phyloP scores from a whole-genome alignment of 1,140 invertebrate genomes.

The Potamilus streckersoni region DNA sequence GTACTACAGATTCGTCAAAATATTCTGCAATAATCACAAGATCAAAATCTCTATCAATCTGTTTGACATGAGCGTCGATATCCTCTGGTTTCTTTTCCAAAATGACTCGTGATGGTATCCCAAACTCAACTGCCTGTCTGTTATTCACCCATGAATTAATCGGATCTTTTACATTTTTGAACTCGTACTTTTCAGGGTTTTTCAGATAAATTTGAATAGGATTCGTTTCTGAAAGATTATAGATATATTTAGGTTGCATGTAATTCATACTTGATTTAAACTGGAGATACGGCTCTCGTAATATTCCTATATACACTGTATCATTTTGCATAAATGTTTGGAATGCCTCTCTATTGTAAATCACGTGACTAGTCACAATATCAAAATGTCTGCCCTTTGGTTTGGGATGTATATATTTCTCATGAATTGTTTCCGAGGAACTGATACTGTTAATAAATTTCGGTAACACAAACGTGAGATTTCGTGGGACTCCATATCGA shows the following conservation, averaged over 20 bases:
- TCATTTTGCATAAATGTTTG: slow-evolving; percentile 33
- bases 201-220: slow-evolving; percentile 37
- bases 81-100: slow-evolving; percentile 23
- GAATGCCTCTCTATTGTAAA: slow-evolving; percentile 42
- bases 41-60: slow-evolving; percentile 62
- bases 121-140: slow-evolving; percentile 46
- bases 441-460: slow-evolving; percentile 35
- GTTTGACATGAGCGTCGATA: slow-evolving; percentile 32
- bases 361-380: slow-evolving; percentile 50
- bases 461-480: slow-evolving; percentile 47
- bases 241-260: slow-evolving; percentile 27
- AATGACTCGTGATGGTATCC: slow-evolving; percentile 24
- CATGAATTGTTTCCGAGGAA: slow-evolving; percentile 8
- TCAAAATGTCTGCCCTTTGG: slow-evolving; percentile 33
- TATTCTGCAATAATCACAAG: slow-evolving; percentile 72
- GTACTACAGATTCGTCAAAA: slow-evolving; percentile 72
- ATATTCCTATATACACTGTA: slow-evolving; percentile 49
- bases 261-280: slow-evolving; percentile 50
- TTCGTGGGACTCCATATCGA: slow-evolving; percentile 40
- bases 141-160: slow-evolving; percentile 39
- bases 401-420: slow-evolving; percentile 15
- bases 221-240: slow-evolving; percentile 31
- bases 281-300: slow-evolving; percentile 51
- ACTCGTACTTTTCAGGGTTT: slow-evolving; percentile 32
- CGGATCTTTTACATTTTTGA: slow-evolving; percentile 9